A percentile compares a stretch with the other conserved stretches of the same genome.
phyloP scores from a whole-genome alignment of 2,797 vertebrate species.

The Cynodonichthys magdalenae region DNA sequence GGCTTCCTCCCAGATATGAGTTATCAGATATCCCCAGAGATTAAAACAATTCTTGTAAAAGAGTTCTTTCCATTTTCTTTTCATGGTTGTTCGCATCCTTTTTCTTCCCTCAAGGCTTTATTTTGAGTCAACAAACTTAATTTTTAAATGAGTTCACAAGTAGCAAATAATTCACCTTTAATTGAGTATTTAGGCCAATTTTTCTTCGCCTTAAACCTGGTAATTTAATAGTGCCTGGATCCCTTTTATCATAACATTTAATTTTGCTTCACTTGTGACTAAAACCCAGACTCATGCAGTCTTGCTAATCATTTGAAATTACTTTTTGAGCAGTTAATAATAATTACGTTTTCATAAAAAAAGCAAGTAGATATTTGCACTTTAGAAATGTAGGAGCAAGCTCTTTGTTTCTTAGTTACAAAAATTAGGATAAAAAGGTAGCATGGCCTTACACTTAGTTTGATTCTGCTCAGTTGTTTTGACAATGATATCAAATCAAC shows the following conservation, averaged over 20 bases:
- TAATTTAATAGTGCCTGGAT: too few species aligned
- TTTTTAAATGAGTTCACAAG: neutral
- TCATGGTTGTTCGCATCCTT: neutral
- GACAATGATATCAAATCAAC: slow-evolving; percentile 1
- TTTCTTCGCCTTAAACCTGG: too few species aligned
- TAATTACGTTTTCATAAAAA: neutral
- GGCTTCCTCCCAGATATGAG: too few species aligned
- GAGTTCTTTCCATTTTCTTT: neutral
- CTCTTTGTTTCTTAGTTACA: slow-evolving; percentile 5
- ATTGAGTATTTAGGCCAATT: too few species aligned
- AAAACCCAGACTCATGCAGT: neutral
- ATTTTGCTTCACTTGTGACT: neutral
- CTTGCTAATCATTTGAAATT: neutral
- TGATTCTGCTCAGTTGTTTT: neutral
- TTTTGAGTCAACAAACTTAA: neutral
- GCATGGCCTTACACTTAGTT: neutral
- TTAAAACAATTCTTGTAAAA: neutral
- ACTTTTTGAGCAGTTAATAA: neutral
- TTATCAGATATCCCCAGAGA: neutral
- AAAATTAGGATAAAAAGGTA: neutral
- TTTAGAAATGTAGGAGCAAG: too few species aligned
- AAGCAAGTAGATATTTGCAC: neutral
- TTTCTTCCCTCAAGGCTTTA: too few species aligned
- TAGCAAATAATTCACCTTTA: too few species aligned
- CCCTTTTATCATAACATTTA: neutral